phyloP scores from a whole-genome alignment of 2,888 invertebrate species.

The Rambutsinella grinnellia region DNA sequence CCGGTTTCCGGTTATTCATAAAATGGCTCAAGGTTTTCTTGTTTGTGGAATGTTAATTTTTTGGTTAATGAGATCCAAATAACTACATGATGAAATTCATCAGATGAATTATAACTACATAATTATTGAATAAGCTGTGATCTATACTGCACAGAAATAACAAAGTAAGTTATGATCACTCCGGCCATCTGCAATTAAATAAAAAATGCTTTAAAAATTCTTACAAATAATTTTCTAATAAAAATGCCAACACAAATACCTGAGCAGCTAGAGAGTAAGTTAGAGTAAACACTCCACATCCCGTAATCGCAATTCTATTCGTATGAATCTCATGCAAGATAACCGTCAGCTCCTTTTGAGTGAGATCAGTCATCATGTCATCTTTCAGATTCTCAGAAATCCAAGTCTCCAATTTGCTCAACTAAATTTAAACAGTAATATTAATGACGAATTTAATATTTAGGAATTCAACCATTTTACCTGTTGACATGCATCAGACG shows the following conservation, averaged over 20 bases:
- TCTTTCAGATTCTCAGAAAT: constrained; percentile 12
- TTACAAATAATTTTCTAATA: no score
- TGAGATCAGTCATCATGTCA: background rate
- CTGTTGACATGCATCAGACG: constrained; percentile 27
- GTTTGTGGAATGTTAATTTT: no score
- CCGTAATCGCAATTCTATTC: constrained; percentile 13
- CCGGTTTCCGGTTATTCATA: no score
- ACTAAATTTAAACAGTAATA: background rate
- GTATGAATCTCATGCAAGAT: constrained; percentile 32
- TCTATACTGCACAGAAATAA: constrained; percentile 30
- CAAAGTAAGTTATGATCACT: constrained; percentile 32
- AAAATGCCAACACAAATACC: no score
- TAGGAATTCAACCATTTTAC: constrained; percentile 1
- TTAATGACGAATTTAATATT: no score
- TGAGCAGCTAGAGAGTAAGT: constrained; percentile 33
- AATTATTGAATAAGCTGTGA: no score
- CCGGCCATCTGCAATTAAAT: constrained; percentile 20
- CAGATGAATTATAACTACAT: no score
- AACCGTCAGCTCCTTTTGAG: constrained; percentile 13
- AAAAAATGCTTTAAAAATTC: no score
- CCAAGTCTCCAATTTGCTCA: constrained; percentile 24
- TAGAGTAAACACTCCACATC: constrained; percentile 16
- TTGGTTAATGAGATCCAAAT: no score
- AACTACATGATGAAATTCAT: no score
- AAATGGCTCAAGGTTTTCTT: no score